Base-by-base conservation (phyloP, 2,888 invertebrate species). In the Hetaerina titia region DNA sequence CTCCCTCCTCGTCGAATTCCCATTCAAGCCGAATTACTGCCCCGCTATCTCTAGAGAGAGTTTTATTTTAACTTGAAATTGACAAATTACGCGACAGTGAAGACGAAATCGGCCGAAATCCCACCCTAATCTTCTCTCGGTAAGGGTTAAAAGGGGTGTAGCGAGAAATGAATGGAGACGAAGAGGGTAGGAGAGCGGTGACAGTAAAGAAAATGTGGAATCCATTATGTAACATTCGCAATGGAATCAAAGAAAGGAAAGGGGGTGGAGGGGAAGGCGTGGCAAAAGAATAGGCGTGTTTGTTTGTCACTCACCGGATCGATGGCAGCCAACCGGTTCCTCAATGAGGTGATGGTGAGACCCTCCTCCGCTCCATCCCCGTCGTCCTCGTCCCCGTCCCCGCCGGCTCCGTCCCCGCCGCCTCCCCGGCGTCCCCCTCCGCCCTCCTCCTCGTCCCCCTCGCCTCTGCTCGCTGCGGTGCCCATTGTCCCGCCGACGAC, bases 401-500 rank as follows among this genome's bases (percentile, higher is more conserved):
- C 89, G 19, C 87, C 92, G n/a, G 64, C 92, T 45, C 92, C 92
- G 64, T 69, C 92, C 22, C 92, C 94, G 45, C 74, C 95, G 64
- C 90, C 95, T 17, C 95, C 69, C 88, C 58, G 57, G 31, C 94
- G 90, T 56, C 92, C 89, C 22, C 94, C 74, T 22, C 88, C 57
- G 8, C 25, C 25, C 58, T 89, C 74, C 74, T 92, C 92, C 25
- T 90, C 90, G 7, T 90, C 90, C 11, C 56, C 92, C 22, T 81
- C 69, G 45, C 94, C 69, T 74, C 95, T 95, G 96, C 89, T 95
- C 95, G 95, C 95, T 81, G 94, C 95, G 95, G 94, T 95, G 95
- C 95, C 96, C 95, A 95, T 95, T 95, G 95, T 95, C 89, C 57
- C 57, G 56, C 22, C 58, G 8, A 57, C 31, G 95, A 97, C 96